These are phyloP conservation scores for Steromphala cineraria DNA, from an alignment of 2,888 invertebrate species.

Conservation along the genomic window DNA sequence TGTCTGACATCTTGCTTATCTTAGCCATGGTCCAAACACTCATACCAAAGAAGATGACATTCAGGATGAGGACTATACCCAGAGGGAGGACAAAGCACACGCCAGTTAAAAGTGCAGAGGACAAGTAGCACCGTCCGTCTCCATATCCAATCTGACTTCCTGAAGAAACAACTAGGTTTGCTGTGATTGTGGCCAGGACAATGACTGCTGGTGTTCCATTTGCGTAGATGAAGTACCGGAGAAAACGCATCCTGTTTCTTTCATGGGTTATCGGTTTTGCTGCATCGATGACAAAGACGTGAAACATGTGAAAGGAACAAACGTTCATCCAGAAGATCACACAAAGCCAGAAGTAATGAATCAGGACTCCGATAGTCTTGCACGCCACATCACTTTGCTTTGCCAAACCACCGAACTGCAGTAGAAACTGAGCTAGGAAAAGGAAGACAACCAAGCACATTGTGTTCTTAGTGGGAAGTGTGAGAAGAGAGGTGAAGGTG, in stretches of 20 bases:
- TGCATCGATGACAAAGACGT: conserved; percentile 24
- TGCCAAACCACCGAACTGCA: conserved; percentile 15
- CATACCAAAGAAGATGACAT: conserved; percentile 43
- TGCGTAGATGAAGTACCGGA: conserved; percentile 22
- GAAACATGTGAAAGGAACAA: conserved; percentile 42
- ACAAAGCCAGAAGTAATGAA: conserved; percentile 39
- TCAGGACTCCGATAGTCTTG: conserved; percentile 26
- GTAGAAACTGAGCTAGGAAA: conserved; percentile 29
- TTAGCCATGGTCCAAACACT: conserved; percentile 44
- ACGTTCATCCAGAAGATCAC: conserved; percentile 37
- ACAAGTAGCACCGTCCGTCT: conserved; percentile 38
- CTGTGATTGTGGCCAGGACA: conserved; percentile 22
- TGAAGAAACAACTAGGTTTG: not conserved
- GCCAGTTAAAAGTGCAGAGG: conserved; percentile 22
- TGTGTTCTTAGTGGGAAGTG: conserved; percentile 40
- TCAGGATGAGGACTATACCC: conserved; percentile 39
- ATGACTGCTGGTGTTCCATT: conserved; percentile 6
- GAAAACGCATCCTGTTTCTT: conserved; percentile 20
- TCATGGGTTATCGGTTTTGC: not conserved
- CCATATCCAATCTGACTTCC: conserved; percentile 38
- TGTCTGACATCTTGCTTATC: conserved; percentile 25
- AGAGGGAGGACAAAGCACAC: conserved; percentile 50
- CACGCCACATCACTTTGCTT: conserved; percentile 11
- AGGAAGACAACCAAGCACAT: conserved; percentile 35
- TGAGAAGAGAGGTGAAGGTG: conserved; percentile 25